Percentiles rank a stretch among this genome's conserved stretches.
Evolutionary conservation across 2,113 vertebrate species (phyloP).

Genomic region (Lynx canadensis): DNA sequence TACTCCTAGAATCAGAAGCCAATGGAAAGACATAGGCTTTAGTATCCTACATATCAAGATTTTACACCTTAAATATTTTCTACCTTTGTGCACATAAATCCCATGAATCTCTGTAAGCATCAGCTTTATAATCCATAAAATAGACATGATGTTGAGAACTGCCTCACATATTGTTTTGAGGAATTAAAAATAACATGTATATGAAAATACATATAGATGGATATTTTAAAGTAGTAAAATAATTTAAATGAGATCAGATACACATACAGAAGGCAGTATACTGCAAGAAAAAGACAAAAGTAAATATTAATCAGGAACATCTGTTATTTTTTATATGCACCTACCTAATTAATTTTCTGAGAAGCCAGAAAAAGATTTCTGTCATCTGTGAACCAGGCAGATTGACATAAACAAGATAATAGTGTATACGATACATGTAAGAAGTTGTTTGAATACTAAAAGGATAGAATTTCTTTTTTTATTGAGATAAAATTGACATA

Average conservation of each 20-base stretch:
- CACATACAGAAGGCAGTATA: not conserved
- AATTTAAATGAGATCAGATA: not conserved
- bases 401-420: not conserved
- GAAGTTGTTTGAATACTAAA: not conserved
- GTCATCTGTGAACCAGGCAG: not conserved
- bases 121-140: not conserved
- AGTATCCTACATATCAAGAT: not conserved
- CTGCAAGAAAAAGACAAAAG: not conserved
- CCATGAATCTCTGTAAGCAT: not conserved
- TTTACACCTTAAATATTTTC: not conserved
- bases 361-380: not conserved
- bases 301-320: not conserved
- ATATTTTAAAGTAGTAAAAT: not conserved
- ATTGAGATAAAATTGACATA: too few species aligned
- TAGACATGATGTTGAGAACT: not conserved
- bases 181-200: not conserved
- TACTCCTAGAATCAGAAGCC: not conserved
- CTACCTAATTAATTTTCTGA: not conserved
- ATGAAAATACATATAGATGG: not conserved
- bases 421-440: not conserved
- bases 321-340: not conserved
- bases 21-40: not conserved
- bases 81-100: not conserved
- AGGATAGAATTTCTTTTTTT: not conserved
- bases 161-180: not conserved